Conservation (phyloP, 2,888 invertebrate genomes). For the Alviniconcha strummeri region DNA sequence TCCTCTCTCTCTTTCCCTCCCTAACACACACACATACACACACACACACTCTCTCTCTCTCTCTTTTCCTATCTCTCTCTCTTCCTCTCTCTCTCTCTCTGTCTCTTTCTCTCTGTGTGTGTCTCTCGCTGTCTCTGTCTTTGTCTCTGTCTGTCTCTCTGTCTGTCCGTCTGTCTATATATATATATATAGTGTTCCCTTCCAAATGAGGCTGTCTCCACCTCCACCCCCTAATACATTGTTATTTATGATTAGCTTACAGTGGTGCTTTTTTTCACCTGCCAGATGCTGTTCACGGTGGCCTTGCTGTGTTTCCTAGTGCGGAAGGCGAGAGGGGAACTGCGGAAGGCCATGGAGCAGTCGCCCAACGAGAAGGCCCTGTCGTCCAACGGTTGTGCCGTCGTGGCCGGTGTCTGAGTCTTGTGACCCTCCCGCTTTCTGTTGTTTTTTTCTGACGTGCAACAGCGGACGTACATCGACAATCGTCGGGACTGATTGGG, state of each 20-base stretch:
- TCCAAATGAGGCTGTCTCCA: too few relatives aligned
- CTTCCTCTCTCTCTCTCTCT: background rate
- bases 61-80: background rate
- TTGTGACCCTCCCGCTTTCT: too few relatives aligned
- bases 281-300: conserved; percentile 61
- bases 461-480: too few relatives aligned
- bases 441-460: too few relatives aligned
- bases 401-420: background rate
- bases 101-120: background rate
- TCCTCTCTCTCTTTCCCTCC: too few relatives aligned
- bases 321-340: conserved; percentile 58
- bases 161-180: too few relatives aligned
- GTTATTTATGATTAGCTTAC: too few relatives aligned
- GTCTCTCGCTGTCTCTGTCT: background rate
- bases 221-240: too few relatives aligned
- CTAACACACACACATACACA: background rate
- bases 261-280: conserved; percentile 2
- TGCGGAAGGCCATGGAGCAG: conserved; percentile 62
- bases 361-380: background rate
- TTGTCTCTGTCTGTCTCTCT: background rate
- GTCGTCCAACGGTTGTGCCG: background rate
- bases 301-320: conserved; percentile 60
- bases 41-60: background rate
- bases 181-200: too few relatives aligned
- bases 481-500: too few relatives aligned